Percentiles rank a stretch among this genome's conserved stretches.
phyloP scores from a whole-genome alignment of 2,797 vertebrate genomes.

The Alfaro cultratus region DNA sequence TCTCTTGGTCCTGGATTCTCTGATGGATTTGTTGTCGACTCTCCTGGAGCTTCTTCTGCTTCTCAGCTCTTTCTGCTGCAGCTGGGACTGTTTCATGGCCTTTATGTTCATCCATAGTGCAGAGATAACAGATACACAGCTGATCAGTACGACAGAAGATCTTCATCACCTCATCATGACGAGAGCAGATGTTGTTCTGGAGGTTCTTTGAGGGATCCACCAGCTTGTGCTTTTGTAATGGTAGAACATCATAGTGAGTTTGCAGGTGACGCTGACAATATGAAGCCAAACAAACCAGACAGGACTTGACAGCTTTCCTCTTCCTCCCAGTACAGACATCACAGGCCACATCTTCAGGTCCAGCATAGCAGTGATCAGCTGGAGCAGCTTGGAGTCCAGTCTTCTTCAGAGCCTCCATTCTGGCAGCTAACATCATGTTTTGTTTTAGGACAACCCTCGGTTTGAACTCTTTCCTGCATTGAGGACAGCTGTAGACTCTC shows the following conservation, averaged over 20 bases:
- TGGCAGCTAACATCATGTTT: neutral
- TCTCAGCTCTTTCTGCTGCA: neutral
- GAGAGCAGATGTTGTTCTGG: neutral
- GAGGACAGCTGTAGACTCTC: slow-evolving; percentile 22
- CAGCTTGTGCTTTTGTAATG: neutral
- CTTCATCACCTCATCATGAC: neutral
- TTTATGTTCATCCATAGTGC: neutral
- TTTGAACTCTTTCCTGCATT: slow-evolving; percentile 1
- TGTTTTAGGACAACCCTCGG: neutral
- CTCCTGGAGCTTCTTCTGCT: neutral
- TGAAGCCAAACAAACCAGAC: neutral
- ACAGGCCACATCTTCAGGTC: neutral
- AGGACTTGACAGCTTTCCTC: neutral
- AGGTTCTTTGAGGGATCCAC: neutral
- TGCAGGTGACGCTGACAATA: neutral
- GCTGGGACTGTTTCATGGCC: neutral
- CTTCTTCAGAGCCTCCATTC: neutral
- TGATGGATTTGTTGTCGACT: neutral
- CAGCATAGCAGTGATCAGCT: neutral
- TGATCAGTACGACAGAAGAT: neutral
- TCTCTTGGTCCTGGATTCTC: slow-evolving; percentile 1
- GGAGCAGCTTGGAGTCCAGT: neutral
- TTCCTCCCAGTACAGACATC: neutral
- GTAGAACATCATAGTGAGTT: neutral
- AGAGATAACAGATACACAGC: slow-evolving; percentile 5